phyloP scores from a whole-genome alignment of 2,797 vertebrate species.

The Peromyscus eremicus region DNA sequence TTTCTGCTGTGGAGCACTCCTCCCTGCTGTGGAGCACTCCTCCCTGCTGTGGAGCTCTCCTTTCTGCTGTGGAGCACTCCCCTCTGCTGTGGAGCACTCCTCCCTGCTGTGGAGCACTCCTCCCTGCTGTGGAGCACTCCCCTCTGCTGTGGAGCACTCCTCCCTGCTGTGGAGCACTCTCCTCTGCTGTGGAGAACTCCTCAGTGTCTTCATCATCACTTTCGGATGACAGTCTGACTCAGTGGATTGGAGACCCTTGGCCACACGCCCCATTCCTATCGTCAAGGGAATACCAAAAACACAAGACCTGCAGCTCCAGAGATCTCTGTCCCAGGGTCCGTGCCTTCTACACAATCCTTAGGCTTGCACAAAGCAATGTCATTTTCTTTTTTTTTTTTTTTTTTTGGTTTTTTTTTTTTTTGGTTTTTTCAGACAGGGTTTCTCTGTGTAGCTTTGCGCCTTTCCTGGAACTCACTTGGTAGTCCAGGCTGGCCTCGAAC shows the following conservation, averaged over 20 bases:
- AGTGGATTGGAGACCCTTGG: background rate
- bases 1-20: background rate
- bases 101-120: background rate
- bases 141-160: background rate
- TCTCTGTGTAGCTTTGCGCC: too few species aligned
- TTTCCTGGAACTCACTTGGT: too few species aligned
- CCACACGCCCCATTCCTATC: background rate
- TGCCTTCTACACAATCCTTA: background rate
- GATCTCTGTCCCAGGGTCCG: background rate
- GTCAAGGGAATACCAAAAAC: background rate
- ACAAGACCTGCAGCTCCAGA: background rate
- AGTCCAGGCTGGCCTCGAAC: too few species aligned
- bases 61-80: background rate
- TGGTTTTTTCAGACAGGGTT: too few species aligned
- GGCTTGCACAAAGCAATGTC: constrained; percentile 13
- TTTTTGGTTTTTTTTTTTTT: too few species aligned
- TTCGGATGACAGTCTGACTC: background rate
- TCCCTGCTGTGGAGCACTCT: too few species aligned
- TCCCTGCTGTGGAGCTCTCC: background rate
- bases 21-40: too few species aligned
- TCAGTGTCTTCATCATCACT: too few species aligned
- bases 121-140: background rate
- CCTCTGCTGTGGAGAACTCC: too few species aligned
- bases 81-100: too few species aligned
- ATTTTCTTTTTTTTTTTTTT: too few species aligned